phyloP scores from a whole-genome alignment of 2,888 invertebrate species.

The Belgica antarctica region DNA sequence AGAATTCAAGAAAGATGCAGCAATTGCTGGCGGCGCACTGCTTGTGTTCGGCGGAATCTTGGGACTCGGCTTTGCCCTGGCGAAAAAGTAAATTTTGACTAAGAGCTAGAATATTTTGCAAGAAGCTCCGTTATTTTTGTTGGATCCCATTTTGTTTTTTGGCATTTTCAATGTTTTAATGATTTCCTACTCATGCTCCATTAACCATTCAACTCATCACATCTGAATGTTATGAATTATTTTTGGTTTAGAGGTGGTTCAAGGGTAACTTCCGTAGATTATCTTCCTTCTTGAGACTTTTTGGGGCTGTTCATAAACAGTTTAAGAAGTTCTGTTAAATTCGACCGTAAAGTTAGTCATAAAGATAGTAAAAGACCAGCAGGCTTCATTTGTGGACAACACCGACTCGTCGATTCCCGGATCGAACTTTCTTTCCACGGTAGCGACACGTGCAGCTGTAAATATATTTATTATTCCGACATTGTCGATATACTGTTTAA shows the following conservation, averaged over 20 bases:
- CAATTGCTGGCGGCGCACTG: slow-evolving; percentile 84
- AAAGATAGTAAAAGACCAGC: too few species aligned
- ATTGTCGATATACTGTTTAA: too few species aligned
- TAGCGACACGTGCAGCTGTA: too few species aligned
- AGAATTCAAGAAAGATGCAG: slow-evolving; percentile 85
- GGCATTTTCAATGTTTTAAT: not conserved
- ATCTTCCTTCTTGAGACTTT: too few species aligned
- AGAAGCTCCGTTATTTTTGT: not conserved
- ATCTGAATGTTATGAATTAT: not conserved
- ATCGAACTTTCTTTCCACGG: too few species aligned
- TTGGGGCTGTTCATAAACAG: too few species aligned
- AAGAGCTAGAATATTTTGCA: not conserved
- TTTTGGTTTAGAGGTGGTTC: not conserved
- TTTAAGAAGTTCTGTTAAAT: too few species aligned
- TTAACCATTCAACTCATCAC: not conserved
- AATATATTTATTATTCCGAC: too few species aligned
- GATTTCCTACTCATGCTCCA: not conserved
- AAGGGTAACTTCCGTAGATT: too few species aligned
- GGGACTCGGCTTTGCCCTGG: slow-evolving; percentile 78
- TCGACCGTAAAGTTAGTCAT: too few species aligned
- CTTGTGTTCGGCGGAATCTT: slow-evolving; percentile 79
- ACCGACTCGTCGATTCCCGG: too few species aligned
- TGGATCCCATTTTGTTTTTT: not conserved
- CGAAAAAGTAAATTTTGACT: slow-evolving; percentile 56
- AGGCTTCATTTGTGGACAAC: too few species aligned